These are phyloP conservation scores for Oligia latruncula DNA, from an alignment of 2,888 invertebrate genomes.

Conservation along the genomic window DNA sequence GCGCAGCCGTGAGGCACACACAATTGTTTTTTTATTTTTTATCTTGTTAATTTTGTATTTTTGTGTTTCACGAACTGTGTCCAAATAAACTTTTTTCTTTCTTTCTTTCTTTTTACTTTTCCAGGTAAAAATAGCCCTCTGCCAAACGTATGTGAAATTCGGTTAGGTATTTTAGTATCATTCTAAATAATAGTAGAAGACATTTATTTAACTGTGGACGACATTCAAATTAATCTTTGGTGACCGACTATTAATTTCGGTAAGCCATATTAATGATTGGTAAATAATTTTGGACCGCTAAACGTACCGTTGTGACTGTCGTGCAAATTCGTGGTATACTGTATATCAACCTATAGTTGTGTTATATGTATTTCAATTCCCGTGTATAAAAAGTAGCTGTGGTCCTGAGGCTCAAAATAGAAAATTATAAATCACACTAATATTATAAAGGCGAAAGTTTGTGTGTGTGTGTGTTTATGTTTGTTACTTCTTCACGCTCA, in stretches of 20 bases:
- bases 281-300: constrained; percentile 13
- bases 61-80: no score
- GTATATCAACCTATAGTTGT: neutral
- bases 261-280: constrained; percentile 36
- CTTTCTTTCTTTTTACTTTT: neutral
- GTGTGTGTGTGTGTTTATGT: no score
- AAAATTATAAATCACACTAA: no score
- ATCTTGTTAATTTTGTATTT: no score
- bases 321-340: constrained; percentile 6
- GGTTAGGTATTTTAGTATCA: neutral
- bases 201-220: constrained; percentile 5
- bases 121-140: neutral
- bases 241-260: constrained; percentile 33
- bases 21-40: no score
- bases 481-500: no score
- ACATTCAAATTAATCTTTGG: constrained; percentile 29
- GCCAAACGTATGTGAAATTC: neutral
- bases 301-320: neutral
- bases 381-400: neutral
- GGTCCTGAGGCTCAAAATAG: neutral
- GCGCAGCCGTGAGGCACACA: no score
- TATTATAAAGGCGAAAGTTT: no score
- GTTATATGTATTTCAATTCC: neutral
- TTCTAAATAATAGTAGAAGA: neutral
- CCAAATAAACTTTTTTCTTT: no score